A percentile compares a stretch with the other conserved stretches of the same genome.
phyloP scores from a whole-genome alignment of 2,797 vertebrate genomes.

The Knipowitschia caucasica region DNA sequence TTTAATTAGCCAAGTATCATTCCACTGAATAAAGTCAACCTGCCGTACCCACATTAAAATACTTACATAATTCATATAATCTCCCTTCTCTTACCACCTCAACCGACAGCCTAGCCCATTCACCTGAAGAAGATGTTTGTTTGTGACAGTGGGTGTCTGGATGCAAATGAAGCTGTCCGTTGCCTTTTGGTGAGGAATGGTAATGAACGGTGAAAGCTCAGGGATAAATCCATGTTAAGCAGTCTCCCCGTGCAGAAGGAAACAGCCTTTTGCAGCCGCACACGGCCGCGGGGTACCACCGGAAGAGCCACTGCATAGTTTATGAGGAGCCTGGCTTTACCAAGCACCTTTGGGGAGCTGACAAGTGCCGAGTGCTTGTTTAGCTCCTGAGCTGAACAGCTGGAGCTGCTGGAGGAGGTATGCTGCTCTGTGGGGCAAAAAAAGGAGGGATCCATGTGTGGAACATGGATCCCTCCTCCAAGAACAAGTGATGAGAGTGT shows the following conservation, averaged over 20 bases:
- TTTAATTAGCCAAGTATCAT: no score
- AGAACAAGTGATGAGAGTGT: conserved; percentile 42
- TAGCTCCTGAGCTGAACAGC: conserved; percentile 47
- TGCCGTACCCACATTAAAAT: no score
- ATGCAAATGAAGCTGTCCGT: conserved; percentile 47
- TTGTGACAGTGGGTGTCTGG: conserved; percentile 14
- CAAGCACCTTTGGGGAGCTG: conserved; percentile 64
- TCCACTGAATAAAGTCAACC: no score
- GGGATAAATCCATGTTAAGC: conserved; percentile 71
- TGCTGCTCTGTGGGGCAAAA: conserved; percentile 14
- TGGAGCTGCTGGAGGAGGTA: conserved; percentile 16
- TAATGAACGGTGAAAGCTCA: conserved; percentile 61
- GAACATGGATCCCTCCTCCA: conserved; percentile 8
- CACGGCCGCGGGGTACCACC: conserved; percentile 56
- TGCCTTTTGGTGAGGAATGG: conserved; percentile 61
- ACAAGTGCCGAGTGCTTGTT: conserved; percentile 58
- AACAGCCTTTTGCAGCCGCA: conserved; percentile 63
- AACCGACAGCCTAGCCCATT: background rate
- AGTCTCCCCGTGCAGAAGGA: conserved; percentile 61
- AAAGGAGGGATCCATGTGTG: conserved; percentile 32
- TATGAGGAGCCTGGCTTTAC: conserved; percentile 65
- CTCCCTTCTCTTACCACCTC: no score
- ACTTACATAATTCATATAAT: no score
- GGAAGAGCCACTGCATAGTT: conserved; percentile 71
- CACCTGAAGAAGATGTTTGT: conserved; percentile 15